phyloP scores from a whole-genome alignment of 2,888 invertebrate genomes.

The Leptinotarsa rubiginosa region DNA sequence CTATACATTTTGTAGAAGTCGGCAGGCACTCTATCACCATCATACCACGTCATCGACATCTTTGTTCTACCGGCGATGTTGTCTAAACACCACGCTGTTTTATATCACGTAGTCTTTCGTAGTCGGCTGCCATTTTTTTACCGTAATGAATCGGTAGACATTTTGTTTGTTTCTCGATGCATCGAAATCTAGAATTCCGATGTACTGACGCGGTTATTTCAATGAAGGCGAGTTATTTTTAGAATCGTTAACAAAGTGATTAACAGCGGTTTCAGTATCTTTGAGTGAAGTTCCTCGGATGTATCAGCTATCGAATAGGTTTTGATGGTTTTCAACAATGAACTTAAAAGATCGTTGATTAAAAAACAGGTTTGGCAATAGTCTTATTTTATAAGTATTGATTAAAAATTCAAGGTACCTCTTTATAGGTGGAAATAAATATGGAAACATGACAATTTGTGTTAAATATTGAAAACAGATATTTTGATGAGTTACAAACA shows the following conservation, averaged over 20 bases:
- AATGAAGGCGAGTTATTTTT: constrained; percentile 34
- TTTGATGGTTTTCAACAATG: no score
- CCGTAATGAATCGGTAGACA: constrained; percentile 22
- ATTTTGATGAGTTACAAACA: no score
- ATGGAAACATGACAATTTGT: no score
- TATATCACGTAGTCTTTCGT: background rate
- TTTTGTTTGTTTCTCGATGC: constrained; percentile 29
- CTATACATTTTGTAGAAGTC: background rate
- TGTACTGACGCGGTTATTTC: constrained; percentile 35
- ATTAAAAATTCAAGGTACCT: no score
- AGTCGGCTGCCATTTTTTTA: constrained; percentile 20
- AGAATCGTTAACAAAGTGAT: constrained; percentile 24
- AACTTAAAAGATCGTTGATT: background rate
- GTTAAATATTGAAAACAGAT: no score
- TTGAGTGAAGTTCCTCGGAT: background rate
- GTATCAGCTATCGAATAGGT: no score
- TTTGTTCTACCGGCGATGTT: background rate
- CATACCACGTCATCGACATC: background rate
- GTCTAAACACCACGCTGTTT: background rate
- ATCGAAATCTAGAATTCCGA: constrained; percentile 33
- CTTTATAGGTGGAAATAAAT: no score
- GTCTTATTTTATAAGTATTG: no score
- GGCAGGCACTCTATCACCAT: background rate
- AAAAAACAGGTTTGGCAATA: no score
- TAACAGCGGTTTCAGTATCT: constrained; percentile 21